A percentile compares a stretch with the other conserved stretches of the same genome.
Conservation (phyloP, 2,888 invertebrate genomes). For the Leucoma salicis region DNA sequence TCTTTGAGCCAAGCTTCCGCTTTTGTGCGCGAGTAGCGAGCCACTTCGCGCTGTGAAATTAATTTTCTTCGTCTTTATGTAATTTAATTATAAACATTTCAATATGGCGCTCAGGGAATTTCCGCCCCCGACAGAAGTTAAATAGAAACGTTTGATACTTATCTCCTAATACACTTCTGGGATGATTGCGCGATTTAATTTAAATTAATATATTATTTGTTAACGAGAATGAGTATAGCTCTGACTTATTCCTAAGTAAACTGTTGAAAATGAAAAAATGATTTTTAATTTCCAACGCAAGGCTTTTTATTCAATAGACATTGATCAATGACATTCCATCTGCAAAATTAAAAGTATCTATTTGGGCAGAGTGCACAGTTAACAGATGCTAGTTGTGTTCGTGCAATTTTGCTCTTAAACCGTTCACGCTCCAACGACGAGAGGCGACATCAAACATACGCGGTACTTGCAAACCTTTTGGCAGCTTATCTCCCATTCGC, state of each 20-base stretch:
- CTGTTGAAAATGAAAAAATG: too few species aligned
- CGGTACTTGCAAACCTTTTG: slow-evolving; percentile 75
- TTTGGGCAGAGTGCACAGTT: slow-evolving; percentile 66
- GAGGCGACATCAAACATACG: slow-evolving; percentile 80
- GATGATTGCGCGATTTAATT: slow-evolving; percentile 73
- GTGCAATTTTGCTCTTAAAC: slow-evolving; percentile 76
- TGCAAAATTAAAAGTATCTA: slow-evolving; percentile 78
- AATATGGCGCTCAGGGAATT: slow-evolving; percentile 81
- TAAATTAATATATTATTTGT: slow-evolving; percentile 64
- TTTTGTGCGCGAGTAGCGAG: slow-evolving; percentile 56
- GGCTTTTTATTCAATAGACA: slow-evolving; percentile 36
- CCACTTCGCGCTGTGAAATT: slow-evolving; percentile 80
- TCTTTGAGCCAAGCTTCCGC: slow-evolving; percentile 68
- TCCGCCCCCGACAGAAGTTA: slow-evolving; percentile 76
- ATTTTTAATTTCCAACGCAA: slow-evolving; percentile 37
- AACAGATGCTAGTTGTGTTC: slow-evolving; percentile 76
- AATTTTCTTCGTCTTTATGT: slow-evolving; percentile 83
- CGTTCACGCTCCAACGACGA: slow-evolving; percentile 75
- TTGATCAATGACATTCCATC: slow-evolving; percentile 66
- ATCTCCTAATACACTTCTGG: slow-evolving; percentile 79
- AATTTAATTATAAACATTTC: slow-evolving; percentile 83
- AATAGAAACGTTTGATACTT: slow-evolving; percentile 82
- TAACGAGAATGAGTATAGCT: slow-evolving; percentile 37
- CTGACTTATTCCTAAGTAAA: too few species aligned
- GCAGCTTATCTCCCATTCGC: slow-evolving; percentile 79